These are phyloP conservation scores for Stegana nigrithorax DNA, from an alignment of 2,888 invertebrate species.

Conservation along the genomic window DNA sequence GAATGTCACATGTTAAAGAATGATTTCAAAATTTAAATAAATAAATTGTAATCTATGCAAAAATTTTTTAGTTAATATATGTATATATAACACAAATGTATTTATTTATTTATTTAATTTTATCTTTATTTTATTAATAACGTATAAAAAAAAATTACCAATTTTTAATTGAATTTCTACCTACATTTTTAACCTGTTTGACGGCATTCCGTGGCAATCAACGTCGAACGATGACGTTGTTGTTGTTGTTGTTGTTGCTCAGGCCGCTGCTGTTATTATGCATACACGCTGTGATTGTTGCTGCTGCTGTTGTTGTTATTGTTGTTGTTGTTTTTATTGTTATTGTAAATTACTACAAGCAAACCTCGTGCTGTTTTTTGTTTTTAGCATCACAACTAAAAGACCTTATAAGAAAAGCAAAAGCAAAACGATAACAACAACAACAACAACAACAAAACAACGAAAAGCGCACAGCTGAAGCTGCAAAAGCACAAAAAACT, in stretches of 20 bases:
- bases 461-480: constrained; percentile 13
- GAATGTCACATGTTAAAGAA: no score
- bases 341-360: constrained; percentile 52
- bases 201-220: constrained; percentile 65
- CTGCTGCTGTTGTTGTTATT: constrained; percentile 32
- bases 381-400: constrained; percentile 44
- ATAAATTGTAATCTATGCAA: not conserved
- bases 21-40: not conserved
- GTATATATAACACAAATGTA: not conserved
- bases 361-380: constrained; percentile 54
- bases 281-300: constrained; percentile 29
- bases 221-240: constrained; percentile 52
- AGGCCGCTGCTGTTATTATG: constrained; percentile 27
- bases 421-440: constrained; percentile 11
- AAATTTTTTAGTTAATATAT: not conserved
- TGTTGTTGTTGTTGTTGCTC: constrained; percentile 41
- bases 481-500: no score
- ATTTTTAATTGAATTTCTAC: constrained; percentile 65
- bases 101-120: not conserved
- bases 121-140: not conserved
- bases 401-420: constrained; percentile 44
- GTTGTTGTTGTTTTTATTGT: constrained; percentile 36
- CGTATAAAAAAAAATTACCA: constrained; percentile 59
- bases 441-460: constrained; percentile 11
- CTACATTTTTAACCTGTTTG: constrained; percentile 66